These are phyloP conservation scores for Dromius quadrimaculatus DNA, from an alignment of 2,888 invertebrate genomes.

Conservation along the genomic window DNA sequence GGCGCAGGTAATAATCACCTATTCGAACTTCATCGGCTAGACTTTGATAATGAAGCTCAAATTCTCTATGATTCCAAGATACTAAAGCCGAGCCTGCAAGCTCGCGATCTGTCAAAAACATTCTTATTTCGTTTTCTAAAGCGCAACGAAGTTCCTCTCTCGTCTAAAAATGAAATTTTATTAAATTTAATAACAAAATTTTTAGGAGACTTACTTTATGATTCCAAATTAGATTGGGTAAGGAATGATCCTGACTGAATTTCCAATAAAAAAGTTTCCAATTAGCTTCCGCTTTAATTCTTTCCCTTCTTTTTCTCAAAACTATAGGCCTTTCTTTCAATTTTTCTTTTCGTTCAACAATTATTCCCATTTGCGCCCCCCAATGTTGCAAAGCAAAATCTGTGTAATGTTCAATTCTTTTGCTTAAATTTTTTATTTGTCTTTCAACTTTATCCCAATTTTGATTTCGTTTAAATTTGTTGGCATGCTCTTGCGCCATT, in stretches of 20 bases:
- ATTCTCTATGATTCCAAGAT: conserved; percentile 99
- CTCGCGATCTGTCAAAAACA: conserved; percentile 91
- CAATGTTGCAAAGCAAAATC: conserved; percentile 78
- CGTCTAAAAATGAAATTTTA: conserved; percentile 77
- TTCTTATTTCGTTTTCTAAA: conserved; percentile 92
- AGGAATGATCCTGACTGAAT: conserved; percentile 92
- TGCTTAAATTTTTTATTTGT: conserved; percentile 83
- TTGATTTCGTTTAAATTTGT: conserved; percentile 75
- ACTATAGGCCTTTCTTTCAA: conserved; percentile 88
- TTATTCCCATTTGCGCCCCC: conserved; percentile 74
- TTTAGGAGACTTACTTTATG: conserved; percentile 79
- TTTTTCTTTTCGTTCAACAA: conserved; percentile 71
- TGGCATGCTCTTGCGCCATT: conserved; percentile 86
- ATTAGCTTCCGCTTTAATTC: conserved; percentile 88
- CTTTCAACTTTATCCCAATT: conserved; percentile 80
- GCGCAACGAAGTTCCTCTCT: conserved; percentile 94
- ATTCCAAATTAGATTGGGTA: conserved; percentile 99
- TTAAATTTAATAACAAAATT: background rate
- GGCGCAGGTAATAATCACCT: conserved; percentile 96
- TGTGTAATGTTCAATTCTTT: conserved; percentile 81
- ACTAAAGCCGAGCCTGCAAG: conserved; percentile 83
- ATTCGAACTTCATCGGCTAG: conserved; percentile 97
- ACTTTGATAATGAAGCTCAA: conserved; percentile 94
- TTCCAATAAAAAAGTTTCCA: conserved; percentile 96
- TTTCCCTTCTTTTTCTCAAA: conserved; percentile 87